Conservation (phyloP, 2,888 invertebrate species). For the Xestia c-nigrum region DNA sequence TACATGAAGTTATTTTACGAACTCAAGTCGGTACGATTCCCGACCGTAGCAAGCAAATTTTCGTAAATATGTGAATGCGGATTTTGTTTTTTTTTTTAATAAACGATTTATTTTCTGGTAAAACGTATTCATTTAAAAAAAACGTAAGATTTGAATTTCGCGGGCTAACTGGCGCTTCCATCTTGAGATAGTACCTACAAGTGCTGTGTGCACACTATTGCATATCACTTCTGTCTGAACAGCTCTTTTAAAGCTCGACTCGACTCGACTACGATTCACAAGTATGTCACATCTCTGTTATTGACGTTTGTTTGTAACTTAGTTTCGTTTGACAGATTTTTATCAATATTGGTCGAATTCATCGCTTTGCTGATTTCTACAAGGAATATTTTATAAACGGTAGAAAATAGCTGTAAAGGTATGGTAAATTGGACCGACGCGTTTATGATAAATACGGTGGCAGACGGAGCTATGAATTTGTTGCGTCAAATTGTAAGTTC, state of each 20-base stretch:
- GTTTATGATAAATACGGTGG: slow-evolving; percentile 88
- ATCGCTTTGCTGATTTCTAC: slow-evolving; percentile 23
- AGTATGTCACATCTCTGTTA: background rate
- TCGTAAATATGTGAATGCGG: too few relatives aligned
- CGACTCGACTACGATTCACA: slow-evolving; percentile 4
- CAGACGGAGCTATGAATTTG: slow-evolving; percentile 87
- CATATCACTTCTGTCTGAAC: background rate
- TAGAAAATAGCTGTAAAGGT: slow-evolving; percentile 79
- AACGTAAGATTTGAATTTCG: too few relatives aligned
- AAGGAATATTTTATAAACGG: slow-evolving; percentile 37
- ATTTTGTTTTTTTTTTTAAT: too few relatives aligned
- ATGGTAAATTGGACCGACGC: slow-evolving; percentile 86
- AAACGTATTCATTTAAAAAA: too few relatives aligned
- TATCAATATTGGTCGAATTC: slow-evolving; percentile 41
- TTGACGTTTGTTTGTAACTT: slow-evolving; percentile 25
- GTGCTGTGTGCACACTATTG: too few relatives aligned
- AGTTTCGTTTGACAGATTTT: slow-evolving; percentile 34
- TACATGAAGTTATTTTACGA: too few relatives aligned
- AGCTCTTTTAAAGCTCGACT: background rate
- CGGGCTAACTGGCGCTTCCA: too few relatives aligned
- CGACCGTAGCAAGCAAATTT: too few relatives aligned
- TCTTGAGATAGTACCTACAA: too few relatives aligned
- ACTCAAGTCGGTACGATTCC: too few relatives aligned
- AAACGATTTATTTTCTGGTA: too few relatives aligned
- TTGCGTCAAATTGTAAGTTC: slow-evolving; percentile 88